Evolutionary conservation across 2,888 invertebrate species (phyloP).

Genomic region (Tinea semifulvella): DNA sequence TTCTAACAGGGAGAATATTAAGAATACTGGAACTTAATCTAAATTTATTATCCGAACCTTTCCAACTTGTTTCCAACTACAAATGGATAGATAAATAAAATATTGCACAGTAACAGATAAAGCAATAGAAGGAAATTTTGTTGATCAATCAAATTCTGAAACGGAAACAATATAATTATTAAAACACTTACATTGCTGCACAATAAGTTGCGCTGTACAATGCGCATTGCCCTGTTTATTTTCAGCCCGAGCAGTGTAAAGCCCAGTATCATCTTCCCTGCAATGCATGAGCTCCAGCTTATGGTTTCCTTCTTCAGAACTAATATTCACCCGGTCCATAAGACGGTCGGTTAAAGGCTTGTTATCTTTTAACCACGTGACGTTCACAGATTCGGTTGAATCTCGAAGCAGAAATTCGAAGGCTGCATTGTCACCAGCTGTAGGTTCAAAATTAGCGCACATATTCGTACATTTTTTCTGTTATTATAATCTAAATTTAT

Average conservation of each 20-base stretch:
- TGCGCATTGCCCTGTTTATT: conserved; percentile 82
- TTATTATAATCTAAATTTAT: no score
- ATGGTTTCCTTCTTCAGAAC: conserved; percentile 67
- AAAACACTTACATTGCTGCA: conserved; percentile 79
- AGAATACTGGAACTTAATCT: no score
- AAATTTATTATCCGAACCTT: no score
- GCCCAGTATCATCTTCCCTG: conserved; percentile 81
- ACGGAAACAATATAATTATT: neutral
- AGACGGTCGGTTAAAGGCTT: conserved; percentile 78
- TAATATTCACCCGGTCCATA: conserved; percentile 76
- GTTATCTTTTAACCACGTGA: conserved; percentile 91
- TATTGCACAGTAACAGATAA: no score
- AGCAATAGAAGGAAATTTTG: no score
- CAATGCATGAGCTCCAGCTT: conserved; percentile 81
- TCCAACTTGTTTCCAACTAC: no score
- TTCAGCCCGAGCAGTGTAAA: conserved; percentile 89
- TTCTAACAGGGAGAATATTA: no score
- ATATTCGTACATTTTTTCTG: no score
- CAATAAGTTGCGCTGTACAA: conserved; percentile 87
- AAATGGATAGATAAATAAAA: no score
- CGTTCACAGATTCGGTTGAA: conserved; percentile 67
- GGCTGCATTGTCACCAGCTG: conserved; percentile 84
- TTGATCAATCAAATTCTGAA: neutral
- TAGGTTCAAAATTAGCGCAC: no score
- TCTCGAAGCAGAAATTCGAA: conserved; percentile 80